These are phyloP conservation scores for Myopa tessellatipennis DNA, from an alignment of 2,888 invertebrate genomes.

Conservation along the genomic window DNA sequence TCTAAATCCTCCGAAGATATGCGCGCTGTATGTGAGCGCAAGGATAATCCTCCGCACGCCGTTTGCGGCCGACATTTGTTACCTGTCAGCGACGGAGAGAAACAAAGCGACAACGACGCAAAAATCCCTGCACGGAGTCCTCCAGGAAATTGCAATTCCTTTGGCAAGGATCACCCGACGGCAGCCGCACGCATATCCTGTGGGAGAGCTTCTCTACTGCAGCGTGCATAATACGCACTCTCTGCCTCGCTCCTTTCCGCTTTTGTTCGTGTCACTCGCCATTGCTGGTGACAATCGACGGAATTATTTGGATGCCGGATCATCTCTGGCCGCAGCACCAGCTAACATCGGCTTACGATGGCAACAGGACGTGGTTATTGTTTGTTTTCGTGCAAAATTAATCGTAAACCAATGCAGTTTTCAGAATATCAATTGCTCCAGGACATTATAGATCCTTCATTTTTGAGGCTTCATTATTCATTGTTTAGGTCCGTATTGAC, in stretches of 20 bases:
- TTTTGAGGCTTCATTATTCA: neutral
- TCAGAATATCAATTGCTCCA: neutral
- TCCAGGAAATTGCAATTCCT: conserved; percentile 21
- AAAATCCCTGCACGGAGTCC: neutral
- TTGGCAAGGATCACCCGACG: neutral
- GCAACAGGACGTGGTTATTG: neutral
- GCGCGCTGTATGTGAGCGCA: neutral
- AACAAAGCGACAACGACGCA: neutral
- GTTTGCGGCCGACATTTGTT: conserved; percentile 28
- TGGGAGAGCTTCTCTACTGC: neutral
- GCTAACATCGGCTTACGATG: neutral
- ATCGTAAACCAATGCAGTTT: neutral
- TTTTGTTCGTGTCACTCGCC: neutral
- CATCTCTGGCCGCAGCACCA: neutral
- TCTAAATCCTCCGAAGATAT: neutral
- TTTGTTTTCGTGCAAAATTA: conserved; percentile 9
- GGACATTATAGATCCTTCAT: neutral
- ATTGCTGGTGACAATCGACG: conserved; percentile 6
- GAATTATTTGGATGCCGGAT: neutral
- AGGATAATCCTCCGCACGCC: conserved; percentile 27
- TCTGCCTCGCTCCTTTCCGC: neutral
- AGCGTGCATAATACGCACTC: neutral
- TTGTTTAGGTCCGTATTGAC: neutral
- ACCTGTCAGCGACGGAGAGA: conserved; percentile 8
- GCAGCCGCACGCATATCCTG: neutral